Evolutionary conservation across 2,113 vertebrate genomes (phyloP).

Genomic region (Phasianus colchicus): DNA sequence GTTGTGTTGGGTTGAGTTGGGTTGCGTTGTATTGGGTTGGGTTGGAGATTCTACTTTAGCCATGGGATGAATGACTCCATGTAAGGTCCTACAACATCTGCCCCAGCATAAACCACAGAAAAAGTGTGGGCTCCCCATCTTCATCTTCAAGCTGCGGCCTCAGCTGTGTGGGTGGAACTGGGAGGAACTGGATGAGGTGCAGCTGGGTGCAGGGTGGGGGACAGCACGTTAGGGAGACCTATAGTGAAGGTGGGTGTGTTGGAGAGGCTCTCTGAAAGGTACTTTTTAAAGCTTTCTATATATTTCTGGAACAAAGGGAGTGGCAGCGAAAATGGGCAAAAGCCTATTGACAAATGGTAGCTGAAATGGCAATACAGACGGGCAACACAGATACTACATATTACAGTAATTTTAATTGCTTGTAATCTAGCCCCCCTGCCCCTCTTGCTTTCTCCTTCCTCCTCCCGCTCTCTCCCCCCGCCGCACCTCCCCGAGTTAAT

Average conservation of each 20-base stretch:
- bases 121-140: fast-evolving
- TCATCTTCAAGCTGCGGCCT: neutral
- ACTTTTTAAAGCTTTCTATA: neutral
- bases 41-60: neutral
- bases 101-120: neutral
- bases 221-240: neutral
- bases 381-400: neutral
- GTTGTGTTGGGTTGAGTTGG: too few relatives aligned
- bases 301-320: conserved; percentile 59
- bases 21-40: too few relatives aligned
- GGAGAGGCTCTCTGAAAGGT: neutral
- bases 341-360: conserved; percentile 36
- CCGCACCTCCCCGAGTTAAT: conserved; percentile 66
- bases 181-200: neutral
- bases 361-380: conserved; percentile 7
- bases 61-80: neutral
- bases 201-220: neutral
- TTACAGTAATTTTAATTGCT: conserved; percentile 77
- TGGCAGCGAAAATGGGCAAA: neutral
- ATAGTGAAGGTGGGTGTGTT: neutral
- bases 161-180: neutral
- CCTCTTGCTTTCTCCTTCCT: neutral
- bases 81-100: neutral
- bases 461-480: neutral
- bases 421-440: conserved; percentile 64